phyloP scores from a whole-genome alignment of 92 coral and sea anemone species.

The Epizoanthus fatuus region DNA sequence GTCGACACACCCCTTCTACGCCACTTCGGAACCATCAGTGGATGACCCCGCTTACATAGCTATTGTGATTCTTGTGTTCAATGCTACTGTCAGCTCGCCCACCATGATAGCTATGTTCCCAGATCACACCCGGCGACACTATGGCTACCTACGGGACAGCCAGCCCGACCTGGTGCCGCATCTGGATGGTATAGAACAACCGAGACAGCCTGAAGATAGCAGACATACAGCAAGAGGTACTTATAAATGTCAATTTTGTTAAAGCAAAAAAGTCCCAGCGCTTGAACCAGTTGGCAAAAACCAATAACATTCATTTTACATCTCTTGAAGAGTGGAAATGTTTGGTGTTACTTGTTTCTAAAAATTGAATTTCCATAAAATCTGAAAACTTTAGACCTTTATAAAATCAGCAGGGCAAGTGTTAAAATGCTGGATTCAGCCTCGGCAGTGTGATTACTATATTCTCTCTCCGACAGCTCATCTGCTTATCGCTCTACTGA shows the following conservation, averaged over 20 bases:
- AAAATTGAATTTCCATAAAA: no score
- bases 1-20: constrained; percentile 97
- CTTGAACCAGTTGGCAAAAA: background rate
- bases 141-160: constrained; percentile 93
- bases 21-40: constrained; percentile 96
- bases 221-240: constrained; percentile 52
- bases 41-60: constrained; percentile 98
- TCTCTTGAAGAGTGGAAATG: no score
- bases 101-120: constrained; percentile 96
- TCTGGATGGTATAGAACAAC: constrained; percentile 69
- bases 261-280: no score
- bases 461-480: no score
- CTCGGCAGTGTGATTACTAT: no score
- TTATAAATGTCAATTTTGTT: background rate
- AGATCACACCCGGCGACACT: constrained; percentile 90
- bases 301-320: no score
- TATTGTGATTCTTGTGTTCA: constrained; percentile 93
- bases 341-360: no score
- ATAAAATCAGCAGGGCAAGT: no score
- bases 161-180: constrained; percentile 93
- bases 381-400: no score
- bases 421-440: no score
- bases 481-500: no score
- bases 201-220: constrained; percentile 37
- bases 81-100: constrained; percentile 92